Evolutionary conservation across 2,113 vertebrate genomes (phyloP), one percentile per base, ranked within the genome.

Genomic region (Zosterops hypoxanthus): DNA sequence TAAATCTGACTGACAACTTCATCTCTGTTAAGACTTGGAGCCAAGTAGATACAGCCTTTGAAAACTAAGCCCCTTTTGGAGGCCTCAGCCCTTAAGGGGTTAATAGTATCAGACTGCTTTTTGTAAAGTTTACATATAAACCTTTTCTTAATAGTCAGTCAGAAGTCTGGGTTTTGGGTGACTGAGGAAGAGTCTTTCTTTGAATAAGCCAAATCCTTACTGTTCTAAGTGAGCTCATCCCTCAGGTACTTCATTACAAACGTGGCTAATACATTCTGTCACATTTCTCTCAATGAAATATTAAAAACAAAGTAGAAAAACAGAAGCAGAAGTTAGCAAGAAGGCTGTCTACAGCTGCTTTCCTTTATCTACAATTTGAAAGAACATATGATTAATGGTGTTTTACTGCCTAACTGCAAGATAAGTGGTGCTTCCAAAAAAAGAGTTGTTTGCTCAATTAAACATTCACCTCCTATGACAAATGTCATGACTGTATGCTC

Each of bases 221-320:
- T 57, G 28, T 36, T 91, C 23, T 75, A 55, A 75, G 33, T 36
- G 39, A 92, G 24, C 44, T 96, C 63, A 90, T 60, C 31, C 42
- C 68, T 90, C 88, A 86, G 64, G 31, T 93, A 64, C 71, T 81
- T 73, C 55, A 70, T 14, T 88, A 68, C 29, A 85, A 87, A 94
- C 24, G 13, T 57, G 25, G n/a, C 24, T 73, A 76, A 91, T 59
- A 47, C 22, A 34, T 31, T 69, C 80, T 91, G 50, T 60, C 55
- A 41, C 73, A 55, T 81, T 90, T 94, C 60, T 86, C 73, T 94
- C 64, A 80, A 66, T 75, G 60, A 91, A 24, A 36, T 89, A 91
- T 44, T 88, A 89, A 92, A 86, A 91, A 44, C 12, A 93, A 82
- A 84, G 49, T 11, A 72, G 63, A 90, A 92, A 80, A 80, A 42